These are phyloP conservation scores for Okamejei kenojei DNA, from an alignment of 2,797 vertebrate genomes.

Conservation along the genomic window DNA sequence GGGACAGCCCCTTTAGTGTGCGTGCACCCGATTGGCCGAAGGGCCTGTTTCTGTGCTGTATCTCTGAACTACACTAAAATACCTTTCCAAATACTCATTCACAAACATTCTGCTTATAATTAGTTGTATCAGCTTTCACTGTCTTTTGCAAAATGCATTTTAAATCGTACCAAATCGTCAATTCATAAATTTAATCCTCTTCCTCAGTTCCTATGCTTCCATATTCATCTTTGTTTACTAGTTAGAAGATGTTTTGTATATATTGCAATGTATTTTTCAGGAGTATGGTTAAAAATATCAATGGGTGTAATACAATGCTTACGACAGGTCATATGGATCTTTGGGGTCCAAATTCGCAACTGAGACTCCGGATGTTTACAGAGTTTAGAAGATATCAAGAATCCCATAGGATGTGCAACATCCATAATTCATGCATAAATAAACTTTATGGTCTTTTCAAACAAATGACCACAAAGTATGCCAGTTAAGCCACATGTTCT, in stretches of 20 bases:
- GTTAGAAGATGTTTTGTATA: not conserved
- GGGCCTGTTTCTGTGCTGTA: not conserved
- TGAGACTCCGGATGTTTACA: not conserved
- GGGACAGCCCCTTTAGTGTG: too few species aligned
- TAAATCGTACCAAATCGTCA: not conserved
- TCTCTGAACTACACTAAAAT: not conserved
- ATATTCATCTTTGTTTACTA: not conserved
- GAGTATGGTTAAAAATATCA: not conserved
- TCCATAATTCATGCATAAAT: not conserved
- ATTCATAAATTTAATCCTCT: not conserved
- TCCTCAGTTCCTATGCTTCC: not conserved
- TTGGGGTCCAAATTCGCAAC: not conserved
- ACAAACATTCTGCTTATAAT: not conserved
- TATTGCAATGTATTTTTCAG: not conserved
- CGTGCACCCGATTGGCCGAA: too few species aligned
- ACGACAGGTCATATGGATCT: not conserved
- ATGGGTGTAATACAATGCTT: not conserved
- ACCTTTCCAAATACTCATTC: not conserved
- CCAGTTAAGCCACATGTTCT: not conserved
- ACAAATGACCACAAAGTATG: not conserved
- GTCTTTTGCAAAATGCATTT: not conserved
- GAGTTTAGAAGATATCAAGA: not conserved
- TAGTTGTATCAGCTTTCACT: not conserved
- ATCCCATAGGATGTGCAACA: conserved; percentile 16
- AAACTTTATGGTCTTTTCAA: not conserved